phyloP scores from a whole-genome alignment of 2,888 invertebrate species.

The Caenorhabditis uteleia region DNA sequence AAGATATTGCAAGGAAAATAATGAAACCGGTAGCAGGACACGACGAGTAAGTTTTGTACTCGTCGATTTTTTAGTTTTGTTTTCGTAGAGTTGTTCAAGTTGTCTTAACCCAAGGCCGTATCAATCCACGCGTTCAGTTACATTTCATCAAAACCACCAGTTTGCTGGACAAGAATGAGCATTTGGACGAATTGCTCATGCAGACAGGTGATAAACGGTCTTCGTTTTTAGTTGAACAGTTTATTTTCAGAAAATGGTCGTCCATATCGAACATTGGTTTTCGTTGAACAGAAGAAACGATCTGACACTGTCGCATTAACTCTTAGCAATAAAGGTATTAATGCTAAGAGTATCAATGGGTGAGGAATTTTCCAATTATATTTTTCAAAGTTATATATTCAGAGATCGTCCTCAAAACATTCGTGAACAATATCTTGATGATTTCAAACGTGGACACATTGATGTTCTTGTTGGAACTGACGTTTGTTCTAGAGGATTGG shows the following conservation, averaged over 20 bases:
- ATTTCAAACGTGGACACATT: constrained; percentile 76
- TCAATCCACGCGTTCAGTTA: constrained; percentile 23
- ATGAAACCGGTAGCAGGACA: constrained; percentile 15
- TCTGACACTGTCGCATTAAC: constrained; percentile 44
- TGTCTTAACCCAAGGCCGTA: constrained; percentile 10
- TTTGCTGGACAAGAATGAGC: constrained; percentile 14
- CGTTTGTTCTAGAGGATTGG: constrained; percentile 89
- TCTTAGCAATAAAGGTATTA: constrained; percentile 7
- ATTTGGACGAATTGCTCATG: constrained; percentile 14
- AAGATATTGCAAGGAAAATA: constrained; percentile 18
- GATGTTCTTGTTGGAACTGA: constrained; percentile 90
- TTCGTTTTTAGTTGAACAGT: background rate
- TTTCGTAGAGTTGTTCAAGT: constrained; percentile 9
- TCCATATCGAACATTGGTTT: constrained; percentile 52
- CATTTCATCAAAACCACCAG: constrained; percentile 9
- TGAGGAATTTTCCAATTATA: constrained; percentile 6
- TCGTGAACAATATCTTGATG: constrained; percentile 79
- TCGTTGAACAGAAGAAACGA: constrained; percentile 49
- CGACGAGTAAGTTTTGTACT: constrained; percentile 2
- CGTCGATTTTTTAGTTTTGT: too few relatives aligned
- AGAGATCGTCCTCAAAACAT: constrained; percentile 78
- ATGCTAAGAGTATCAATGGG: constrained; percentile 49
- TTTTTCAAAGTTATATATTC: constrained; percentile 11
- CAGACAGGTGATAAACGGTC: background rate
- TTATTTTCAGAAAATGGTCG: constrained; percentile 15